phyloP scores from a whole-genome alignment of 2,797 vertebrate genomes.

The Molossus molossus region DNA sequence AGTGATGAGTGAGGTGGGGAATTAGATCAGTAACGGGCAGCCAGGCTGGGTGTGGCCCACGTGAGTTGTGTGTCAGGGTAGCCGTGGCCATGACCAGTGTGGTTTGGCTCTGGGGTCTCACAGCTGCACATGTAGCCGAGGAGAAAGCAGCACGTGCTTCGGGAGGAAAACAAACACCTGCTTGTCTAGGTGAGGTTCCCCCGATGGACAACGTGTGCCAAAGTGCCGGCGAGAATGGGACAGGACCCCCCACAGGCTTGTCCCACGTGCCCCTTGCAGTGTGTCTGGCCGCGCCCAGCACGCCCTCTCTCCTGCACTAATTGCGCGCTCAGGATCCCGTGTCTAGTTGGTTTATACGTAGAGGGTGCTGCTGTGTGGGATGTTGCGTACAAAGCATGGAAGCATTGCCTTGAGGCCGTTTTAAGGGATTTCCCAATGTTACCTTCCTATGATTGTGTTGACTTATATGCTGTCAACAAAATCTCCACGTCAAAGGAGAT shows the following conservation, averaged over 20 bases:
- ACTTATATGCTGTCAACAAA: neutral
- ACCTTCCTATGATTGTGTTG: neutral
- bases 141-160: neutral
- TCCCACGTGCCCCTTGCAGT: neutral
- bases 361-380: neutral
- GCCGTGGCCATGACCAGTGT: neutral
- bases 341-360: neutral
- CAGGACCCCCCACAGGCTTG: neutral
- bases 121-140: neutral
- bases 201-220: neutral
- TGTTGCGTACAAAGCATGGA: neutral
- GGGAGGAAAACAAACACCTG: neutral
- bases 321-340: neutral
- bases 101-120: neutral
- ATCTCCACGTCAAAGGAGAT: neutral
- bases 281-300: neutral
- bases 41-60: neutral
- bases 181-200: neutral
- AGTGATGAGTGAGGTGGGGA: too few relatives aligned
- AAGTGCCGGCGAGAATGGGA: neutral
- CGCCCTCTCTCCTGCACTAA: fast-evolving
- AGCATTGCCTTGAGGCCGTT: neutral
- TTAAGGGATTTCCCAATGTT: neutral
- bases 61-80: neutral
- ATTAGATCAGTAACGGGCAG: neutral